Evolutionary conservation across 2,113 vertebrate species (phyloP), one percentile per base, ranked within the genome.

Genomic region (Lepidothrix coronata): DNA sequence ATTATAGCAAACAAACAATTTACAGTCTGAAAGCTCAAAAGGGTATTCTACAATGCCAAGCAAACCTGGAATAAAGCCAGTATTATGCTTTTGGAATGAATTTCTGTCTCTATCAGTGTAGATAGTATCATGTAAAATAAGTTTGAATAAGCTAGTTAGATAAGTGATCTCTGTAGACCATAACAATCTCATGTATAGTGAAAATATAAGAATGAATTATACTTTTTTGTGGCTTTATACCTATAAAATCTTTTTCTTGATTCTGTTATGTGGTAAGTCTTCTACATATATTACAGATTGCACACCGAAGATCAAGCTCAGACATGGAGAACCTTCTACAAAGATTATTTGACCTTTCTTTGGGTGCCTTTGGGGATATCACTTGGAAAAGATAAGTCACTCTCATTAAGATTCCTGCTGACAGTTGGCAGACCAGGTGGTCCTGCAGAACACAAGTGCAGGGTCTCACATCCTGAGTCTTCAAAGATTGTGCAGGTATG

Each of bases 311-410:
- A 77, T 80, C 48, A 74, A 81, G 43, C 85, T 94, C 33, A 77
- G 78, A 35, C 37, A 41, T 25, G 75, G 74, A 73, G 88, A 88
- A 58, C 27, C 13, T 68, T 88, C 51, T 52, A 8, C 21, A 28
- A 78, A 88, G 27, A 86, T 74, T 41, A n/a, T 51, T 41, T 95
- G 75, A 93, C 79, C 79, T 96, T 92, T 91, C 75, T 71, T 86
- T 4, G 1, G 17, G 35, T 94, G 51, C 35, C 75, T 46, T 0
- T 67, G 82, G 90, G 82, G n/a, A 31, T 57, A 46, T 74, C 35
- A 17, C 43, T 86, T 79, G 52, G 82, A 89, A 71, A 81, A 85
- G 63, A 85, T 10, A 85, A 93, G 49, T 71, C 35, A 51, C 63
- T 82, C 49, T 74, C 55, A n/a, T 90, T 91, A 76, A 93, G 88